phyloP scores from a whole-genome alignment of 2,888 invertebrate genomes.

The Dryomyza anilis region DNA sequence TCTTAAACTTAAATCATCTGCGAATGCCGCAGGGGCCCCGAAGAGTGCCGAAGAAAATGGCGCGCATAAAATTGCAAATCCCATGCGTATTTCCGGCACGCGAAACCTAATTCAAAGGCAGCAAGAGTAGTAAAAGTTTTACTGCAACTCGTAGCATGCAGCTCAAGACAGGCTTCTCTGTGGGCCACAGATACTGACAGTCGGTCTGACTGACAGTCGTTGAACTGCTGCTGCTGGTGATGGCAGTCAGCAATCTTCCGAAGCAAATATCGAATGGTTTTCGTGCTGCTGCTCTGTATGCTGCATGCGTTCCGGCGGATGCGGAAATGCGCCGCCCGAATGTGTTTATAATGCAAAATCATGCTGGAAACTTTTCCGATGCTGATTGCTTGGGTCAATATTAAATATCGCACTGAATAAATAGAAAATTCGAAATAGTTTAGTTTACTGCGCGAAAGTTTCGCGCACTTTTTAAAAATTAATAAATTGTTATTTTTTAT shows the following conservation, averaged over 20 bases:
- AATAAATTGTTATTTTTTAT: too few relatives aligned
- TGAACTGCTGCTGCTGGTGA: too few relatives aligned
- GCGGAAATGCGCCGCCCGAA: neutral
- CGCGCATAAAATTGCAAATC: conserved; percentile 3
- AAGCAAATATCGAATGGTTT: neutral
- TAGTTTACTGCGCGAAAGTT: too few relatives aligned
- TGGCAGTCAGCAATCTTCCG: too few relatives aligned
- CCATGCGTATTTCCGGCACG: conserved; percentile 23
- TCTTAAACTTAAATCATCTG: neutral
- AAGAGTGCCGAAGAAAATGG: neutral
- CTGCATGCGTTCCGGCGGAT: conserved; percentile 8
- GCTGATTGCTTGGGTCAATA: conserved; percentile 19
- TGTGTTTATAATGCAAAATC: conserved; percentile 1
- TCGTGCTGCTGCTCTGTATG: conserved; percentile 2
- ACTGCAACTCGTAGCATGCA: too few relatives aligned
- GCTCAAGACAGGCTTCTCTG: too few relatives aligned
- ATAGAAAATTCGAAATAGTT: neutral
- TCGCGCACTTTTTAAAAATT: too few relatives aligned
- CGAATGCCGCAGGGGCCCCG: neutral
- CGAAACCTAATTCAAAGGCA: conserved; percentile 1
- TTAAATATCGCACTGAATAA: conserved; percentile 3
- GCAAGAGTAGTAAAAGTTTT: too few relatives aligned
- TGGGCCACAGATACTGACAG: neutral
- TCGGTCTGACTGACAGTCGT: neutral
- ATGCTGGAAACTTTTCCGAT: conserved; percentile 14